A percentile compares a stretch with the other conserved stretches of the same genome.
Evolutionary conservation across 2,888 invertebrate genomes (phyloP).

Genomic region (Drosophila birchii): DNA sequence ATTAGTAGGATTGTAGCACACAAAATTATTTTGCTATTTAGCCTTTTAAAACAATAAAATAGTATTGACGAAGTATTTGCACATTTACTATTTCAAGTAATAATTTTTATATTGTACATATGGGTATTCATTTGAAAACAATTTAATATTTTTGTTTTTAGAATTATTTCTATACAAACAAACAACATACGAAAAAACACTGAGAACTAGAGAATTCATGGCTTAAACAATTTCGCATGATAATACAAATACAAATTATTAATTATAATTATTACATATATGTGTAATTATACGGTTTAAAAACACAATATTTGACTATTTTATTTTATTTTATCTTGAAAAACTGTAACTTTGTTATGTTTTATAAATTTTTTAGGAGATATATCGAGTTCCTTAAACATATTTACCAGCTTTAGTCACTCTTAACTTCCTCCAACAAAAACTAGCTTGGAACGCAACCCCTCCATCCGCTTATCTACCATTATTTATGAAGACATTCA

Average conservation of each 20-base stretch:
- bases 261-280: too few relatives aligned
- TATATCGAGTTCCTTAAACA: not conserved
- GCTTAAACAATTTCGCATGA: too few relatives aligned
- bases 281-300: too few relatives aligned
- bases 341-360: too few relatives aligned
- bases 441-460: not conserved
- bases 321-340: too few relatives aligned
- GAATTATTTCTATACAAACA: not conserved
- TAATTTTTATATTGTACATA: too few relatives aligned
- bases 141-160: not conserved
- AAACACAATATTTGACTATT: too few relatives aligned
- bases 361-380: too few relatives aligned
- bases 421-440: not conserved
- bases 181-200: too few relatives aligned
- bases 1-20: not conserved
- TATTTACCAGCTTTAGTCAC: not conserved
- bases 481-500: conserved; percentile 35
- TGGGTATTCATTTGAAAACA: too few relatives aligned
- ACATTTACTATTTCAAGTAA: not conserved
- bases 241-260: too few relatives aligned
- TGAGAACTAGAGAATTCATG: too few relatives aligned
- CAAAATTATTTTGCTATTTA: not conserved
- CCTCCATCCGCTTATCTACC: conserved; percentile 12
- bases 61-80: not conserved
- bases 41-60: not conserved